Percentiles rank a stretch among this genome's conserved stretches.
These are phyloP conservation scores for Poliocrania exsul DNA, from an alignment of 2,797 vertebrate genomes.

Conservation along the genomic window DNA sequence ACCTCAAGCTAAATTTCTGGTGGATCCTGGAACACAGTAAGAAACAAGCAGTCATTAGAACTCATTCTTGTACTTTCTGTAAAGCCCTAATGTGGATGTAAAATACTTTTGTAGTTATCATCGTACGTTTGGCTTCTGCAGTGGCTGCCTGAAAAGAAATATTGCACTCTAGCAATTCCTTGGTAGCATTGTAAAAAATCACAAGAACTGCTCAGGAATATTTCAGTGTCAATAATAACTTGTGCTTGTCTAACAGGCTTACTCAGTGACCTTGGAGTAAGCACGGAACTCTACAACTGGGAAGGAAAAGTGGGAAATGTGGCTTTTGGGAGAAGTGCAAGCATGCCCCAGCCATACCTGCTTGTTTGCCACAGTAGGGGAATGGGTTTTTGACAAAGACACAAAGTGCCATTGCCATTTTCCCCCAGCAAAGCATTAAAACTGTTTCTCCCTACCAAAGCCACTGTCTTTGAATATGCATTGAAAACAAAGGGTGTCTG, in stretches of 20 bases:
- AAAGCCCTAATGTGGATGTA: not conserved
- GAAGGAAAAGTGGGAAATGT: not conserved
- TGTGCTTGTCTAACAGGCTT: not conserved
- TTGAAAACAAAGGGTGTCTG: not conserved
- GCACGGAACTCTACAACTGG: not conserved
- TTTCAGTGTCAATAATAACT: not conserved
- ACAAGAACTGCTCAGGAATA: not conserved
- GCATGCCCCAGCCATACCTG: accelerated
- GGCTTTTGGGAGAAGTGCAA: not conserved
- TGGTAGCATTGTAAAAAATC: not conserved
- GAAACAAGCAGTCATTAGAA: not conserved
- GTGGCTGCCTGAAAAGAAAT: not conserved
- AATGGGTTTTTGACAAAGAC: not conserved
- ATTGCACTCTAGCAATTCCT: not conserved
- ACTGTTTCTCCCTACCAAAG: not conserved
- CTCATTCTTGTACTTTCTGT: not conserved
- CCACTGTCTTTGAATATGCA: not conserved
- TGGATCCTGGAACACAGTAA: not conserved
- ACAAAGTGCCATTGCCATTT: not conserved
- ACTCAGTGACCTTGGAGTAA: not conserved
- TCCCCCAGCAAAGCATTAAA: not conserved
- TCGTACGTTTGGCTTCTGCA: not conserved
- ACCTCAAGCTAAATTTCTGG: not conserved
- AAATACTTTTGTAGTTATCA: not conserved
- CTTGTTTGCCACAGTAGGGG: not conserved